Evolutionary conservation across 92 coral and sea anemone species (phyloP).

Genomic region (Epizoanthus ramosus): DNA sequence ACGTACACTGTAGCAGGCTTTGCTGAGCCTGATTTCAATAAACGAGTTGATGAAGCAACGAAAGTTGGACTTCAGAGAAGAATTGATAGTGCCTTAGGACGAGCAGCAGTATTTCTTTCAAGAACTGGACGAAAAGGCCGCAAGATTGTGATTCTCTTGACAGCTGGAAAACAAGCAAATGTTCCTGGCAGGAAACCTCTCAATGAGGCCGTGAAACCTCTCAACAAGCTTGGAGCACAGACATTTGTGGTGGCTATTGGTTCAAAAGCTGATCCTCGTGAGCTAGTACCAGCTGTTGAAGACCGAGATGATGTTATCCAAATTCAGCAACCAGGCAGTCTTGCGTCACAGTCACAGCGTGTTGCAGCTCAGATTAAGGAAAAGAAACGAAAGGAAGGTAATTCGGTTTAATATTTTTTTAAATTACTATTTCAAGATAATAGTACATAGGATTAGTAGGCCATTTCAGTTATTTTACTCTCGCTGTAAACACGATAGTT

Average conservation of each 20-base stretch:
- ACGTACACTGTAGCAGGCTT: constrained; percentile 21
- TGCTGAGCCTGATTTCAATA: constrained; percentile 12
- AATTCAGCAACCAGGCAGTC: neutral
- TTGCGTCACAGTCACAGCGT: constrained; percentile 9
- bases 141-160: constrained; percentile 63
- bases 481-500: too few species aligned
- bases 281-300: constrained; percentile 52
- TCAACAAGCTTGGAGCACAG: constrained; percentile 51
- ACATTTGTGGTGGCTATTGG: constrained; percentile 74
- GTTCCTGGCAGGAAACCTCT: constrained; percentile 47
- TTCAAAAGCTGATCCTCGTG: constrained; percentile 34
- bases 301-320: constrained; percentile 33
- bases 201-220: constrained; percentile 57
- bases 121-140: constrained; percentile 61
- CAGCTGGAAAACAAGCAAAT: constrained; percentile 75
- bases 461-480: too few species aligned
- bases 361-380: constrained; percentile 22
- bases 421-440: too few species aligned
- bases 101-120: constrained; percentile 39
- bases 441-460: too few species aligned
- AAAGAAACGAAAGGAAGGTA: constrained; percentile 13
- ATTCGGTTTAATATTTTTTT: neutral
- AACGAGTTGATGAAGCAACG: neutral
- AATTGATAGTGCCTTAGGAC: constrained; percentile 60
- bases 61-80: constrained; percentile 42